Evolutionary conservation across 2,888 invertebrate genomes (phyloP), one percentile per base, ranked within the genome.

Genomic region (Saturnia japonica): DNA sequence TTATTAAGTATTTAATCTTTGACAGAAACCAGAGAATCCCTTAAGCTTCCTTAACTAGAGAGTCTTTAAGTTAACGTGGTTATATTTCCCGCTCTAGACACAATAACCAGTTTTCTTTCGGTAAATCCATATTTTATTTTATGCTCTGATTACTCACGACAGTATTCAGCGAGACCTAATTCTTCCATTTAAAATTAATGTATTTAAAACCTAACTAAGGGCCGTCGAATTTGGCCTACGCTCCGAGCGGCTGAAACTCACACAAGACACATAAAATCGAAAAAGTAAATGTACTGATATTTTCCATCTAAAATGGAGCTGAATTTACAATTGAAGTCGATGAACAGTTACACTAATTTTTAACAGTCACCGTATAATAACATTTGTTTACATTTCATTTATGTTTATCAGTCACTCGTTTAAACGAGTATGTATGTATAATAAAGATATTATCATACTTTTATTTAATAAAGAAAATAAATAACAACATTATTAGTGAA

Each of bases 371-470:
- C 22, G 54, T 11, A n/a, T n/a, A 54, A 11, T 54, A 11, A 54
- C 16, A 54, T 9, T 22, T 54, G 51, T 54, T 54, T 54, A 54
- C 51, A 54, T 54, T 8, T 11, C 11, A 22, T n/a, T 54, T 54
- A 54, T 11, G n/a, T 54, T 54, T 54, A 54, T 22, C 22, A 54
- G 22, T 11, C 22, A 22, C 54, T 54, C 22, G 28, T 60, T 11
- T 60, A 67, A 25, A 34, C 34, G 34, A 34, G 34, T 34, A 34
- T 34, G 47, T 40, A 67, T 54, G 54, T 16, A 47, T 25, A 40
- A 28, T 51, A 54, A 54, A 42, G 45, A 62, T 67, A 19, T 70
- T 57, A 60, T 60, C 28, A 28, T 12, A 60, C 14, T 28, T 28
- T 8, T 25, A 60, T 14, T 60, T 25, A 14, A 60, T 60, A 60